Evolutionary conservation across 1,140 invertebrate genomes (phyloP), one percentile per base, ranked within the genome.

Genomic region (Kradibia gibbosae): DNA sequence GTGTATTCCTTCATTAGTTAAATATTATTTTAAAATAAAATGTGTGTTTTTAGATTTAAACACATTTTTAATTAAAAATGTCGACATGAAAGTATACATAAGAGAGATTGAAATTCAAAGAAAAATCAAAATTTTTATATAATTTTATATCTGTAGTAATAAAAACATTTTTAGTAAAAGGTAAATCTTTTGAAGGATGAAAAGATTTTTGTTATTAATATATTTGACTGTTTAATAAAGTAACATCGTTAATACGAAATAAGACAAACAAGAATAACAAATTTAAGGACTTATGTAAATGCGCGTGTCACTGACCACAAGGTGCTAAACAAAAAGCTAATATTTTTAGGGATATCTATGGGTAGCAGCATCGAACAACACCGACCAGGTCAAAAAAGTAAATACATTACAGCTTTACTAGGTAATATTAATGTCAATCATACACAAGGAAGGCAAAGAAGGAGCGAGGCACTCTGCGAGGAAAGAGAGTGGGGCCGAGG

Each of bases 341-440:
- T 82, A 55, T 42, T 74, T 1, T 36, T 28, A 20, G 25, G 36
- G 22, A 36, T 8, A 75, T n/a, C 36, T 74, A 78, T 45, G 60
- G 34, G 0, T 20, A 25, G 53, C n/a, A 57, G 31, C 70, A 72
- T 67, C 25, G n/a, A 72, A 50, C 70, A 28, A 28, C 42, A 4
- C 55, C 73, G 76, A 74, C 85, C 86, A 87, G 86, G 85, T 85
- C 85, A 87, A 85, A 84, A 82, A 83, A 86, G 81, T 78, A 65
- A 79, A 48, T 53, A 73, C 62, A 45, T 48, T 48, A n/a, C 78
- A 83, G 81, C 84, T 85, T 86, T 85, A 84, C 85, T 81, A 82
- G 67, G 53, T 84, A 88, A 87, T 87, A 88, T 87, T 86, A 88
- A 88, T 87, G 85, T 45, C 82, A 76, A 80, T 84, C 80, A 84